Conservation (phyloP, 1,140 invertebrate genomes). For the Neocloeon triangulifer region DNA sequence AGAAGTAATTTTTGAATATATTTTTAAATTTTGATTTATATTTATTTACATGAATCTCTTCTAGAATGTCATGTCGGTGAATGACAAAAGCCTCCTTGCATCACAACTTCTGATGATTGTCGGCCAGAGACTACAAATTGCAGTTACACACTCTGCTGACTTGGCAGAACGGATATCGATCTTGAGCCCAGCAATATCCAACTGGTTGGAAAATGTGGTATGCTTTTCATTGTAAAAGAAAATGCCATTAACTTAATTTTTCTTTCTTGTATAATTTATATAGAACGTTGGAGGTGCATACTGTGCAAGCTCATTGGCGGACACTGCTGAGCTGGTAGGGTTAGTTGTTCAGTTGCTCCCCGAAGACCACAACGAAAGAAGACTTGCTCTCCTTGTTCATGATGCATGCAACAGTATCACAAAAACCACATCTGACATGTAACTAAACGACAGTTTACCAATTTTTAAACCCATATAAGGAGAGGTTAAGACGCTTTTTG, state of each 20-base stretch:
- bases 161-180: conserved; percentile 36
- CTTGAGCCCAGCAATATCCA: conserved; percentile 38
- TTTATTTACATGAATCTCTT: conserved; percentile 5
- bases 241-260: conserved; percentile 3
- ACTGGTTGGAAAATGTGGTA: conserved; percentile 47
- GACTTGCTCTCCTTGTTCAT: conserved; percentile 7
- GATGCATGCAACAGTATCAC: no score
- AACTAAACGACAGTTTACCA: no score
- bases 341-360: conserved; percentile 7
- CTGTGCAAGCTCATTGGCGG: conserved; percentile 1
- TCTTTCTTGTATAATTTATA: conserved; percentile 7
- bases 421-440: no score
- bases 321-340: conserved; percentile 7
- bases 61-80: conserved; percentile 34
- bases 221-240: no score
- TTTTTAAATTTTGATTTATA: conserved; percentile 4
- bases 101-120: conserved; percentile 39
- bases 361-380: conserved; percentile 7
- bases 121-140: conserved; percentile 41
- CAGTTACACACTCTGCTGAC: conserved; percentile 28
- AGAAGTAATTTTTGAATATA: conserved; percentile 24
- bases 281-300: conserved; percentile 11
- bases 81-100: conserved; percentile 35
- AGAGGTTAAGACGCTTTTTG: no score
- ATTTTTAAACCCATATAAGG: no score